phyloP scores from a whole-genome alignment of 2,113 vertebrate species.

The Galbula dea region DNA sequence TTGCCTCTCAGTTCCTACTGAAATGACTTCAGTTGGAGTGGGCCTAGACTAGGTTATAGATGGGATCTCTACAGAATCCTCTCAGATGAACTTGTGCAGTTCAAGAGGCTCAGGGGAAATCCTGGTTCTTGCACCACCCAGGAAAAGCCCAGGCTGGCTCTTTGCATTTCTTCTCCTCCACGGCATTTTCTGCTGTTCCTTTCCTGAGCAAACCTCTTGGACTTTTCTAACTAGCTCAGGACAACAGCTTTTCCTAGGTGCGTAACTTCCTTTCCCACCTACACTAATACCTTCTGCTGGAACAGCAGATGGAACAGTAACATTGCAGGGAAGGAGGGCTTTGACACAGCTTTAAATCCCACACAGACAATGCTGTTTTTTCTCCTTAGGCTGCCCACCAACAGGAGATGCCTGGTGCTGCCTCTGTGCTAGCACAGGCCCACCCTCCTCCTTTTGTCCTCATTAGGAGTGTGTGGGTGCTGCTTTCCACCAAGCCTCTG shows the following conservation, averaged over 20 bases:
- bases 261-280: background rate
- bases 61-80: background rate
- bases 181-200: background rate
- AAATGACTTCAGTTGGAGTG: background rate
- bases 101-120: background rate
- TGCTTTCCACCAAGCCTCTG: background rate
- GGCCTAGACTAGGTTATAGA: background rate
- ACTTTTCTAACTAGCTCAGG: background rate
- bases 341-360: background rate
- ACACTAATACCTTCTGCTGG: background rate
- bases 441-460: background rate
- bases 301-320: background rate
- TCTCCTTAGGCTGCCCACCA: background rate
- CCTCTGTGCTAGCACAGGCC: background rate
- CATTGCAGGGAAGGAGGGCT: background rate
- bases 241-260: background rate
- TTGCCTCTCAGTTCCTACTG: background rate
- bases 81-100: background rate
- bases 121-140: background rate
- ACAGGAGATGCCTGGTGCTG: background rate
- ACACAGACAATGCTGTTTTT: background rate
- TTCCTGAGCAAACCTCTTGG: background rate
- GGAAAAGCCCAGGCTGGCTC: background rate
- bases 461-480: background rate
- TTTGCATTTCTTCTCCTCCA: background rate